Evolutionary conservation across 2,888 invertebrate species (phyloP), one percentile per base, ranked within the genome.

Genomic region (Cosmorhoe ocellata): DNA sequence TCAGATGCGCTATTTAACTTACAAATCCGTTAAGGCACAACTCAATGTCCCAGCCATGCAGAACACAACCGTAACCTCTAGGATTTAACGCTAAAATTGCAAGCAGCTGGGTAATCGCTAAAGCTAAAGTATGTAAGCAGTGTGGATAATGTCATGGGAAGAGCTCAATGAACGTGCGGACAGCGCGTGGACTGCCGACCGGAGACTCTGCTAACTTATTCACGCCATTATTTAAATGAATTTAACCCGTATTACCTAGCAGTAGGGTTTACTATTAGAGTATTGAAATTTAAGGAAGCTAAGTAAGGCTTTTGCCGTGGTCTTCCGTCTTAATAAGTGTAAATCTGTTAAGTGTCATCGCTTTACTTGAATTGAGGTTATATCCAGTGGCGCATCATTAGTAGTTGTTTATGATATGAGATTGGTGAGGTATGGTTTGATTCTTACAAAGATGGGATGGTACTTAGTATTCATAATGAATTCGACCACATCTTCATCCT

Each of bases 111-210:
- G 49, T 46, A 54, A 47, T 57, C 46, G 55, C 56, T 56, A 79
- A 75, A 74, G 55, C 61, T 62, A 56, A 67, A 64, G 61, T 65
- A 62, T 63, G 64, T 66, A 57, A 63, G 58, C 60, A 58, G 60
- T 56, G 60, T 60, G 81, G 81, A 85, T 89, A 90, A 90, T 90
- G 90, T 90, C 90, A 89, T 90, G 90, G 89, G 89, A 90, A 90
- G 88, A 83, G 81, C 89, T 86, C 84, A 86, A 84, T 87, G 86
- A 87, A 86, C 84, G 84, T 79, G 81, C 87, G 87, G 89, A 84
- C 89, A 85, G 82, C 82, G 81, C 81, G 79, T 84, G 83, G 86
- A 85, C 89, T 84, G 82, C 84, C 79, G 85, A 79, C 79, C 84
- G 79, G 76, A 74, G 73, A 72, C 71, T 67, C 67, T 60, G 71